Evolutionary conservation across 2,113 vertebrate genomes (phyloP), one percentile per base, ranked within the genome.

Genomic region (Ptyas mucosa): DNA sequence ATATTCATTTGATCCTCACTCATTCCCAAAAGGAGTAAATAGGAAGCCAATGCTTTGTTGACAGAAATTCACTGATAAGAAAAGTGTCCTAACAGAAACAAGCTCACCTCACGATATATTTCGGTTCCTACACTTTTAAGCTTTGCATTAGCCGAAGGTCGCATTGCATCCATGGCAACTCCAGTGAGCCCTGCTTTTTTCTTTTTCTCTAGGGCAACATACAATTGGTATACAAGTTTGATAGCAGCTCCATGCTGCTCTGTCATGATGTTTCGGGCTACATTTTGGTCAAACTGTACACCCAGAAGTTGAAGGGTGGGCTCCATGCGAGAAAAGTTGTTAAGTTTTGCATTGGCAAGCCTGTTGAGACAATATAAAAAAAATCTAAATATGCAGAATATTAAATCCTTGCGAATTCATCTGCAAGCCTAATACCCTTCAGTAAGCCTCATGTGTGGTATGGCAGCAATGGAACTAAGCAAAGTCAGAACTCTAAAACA

Each of bases 311-410:
- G 97, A 81, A 99, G 96, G 0, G 98, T 98, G 24, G 99, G 98
- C 93, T 99, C 97, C 92, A 99, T 95, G 21, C 98, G 98, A 49
- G 97, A 98, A 95, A 99, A 99, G 94, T 99, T 99, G 93, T 98
- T 99, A 92, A 98, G 93, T 95, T 98, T 99, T 90, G 98, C 97
- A 95, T 96, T 97, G 52, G 98, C 96, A 55, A 95, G 95, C 94
- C 99, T 99, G 87, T 9, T 94, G 15, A 11, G 81, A 85, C 92
- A 93, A 91, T 94, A 90, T 90, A 90, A 52, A 93, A 93, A 1
- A 91, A 53, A 1, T 43, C 15, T 0, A 81, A 92, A 55, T 0
- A 64, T 7, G 29, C 29, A 75, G 14, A 85, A 58, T 21, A 26
- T 20, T 81, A 46, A 89, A 57, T 58, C 86, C 87, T 8, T 20